Evolutionary conservation across 2,113 vertebrate species (phyloP).

Genomic region (Pitta sordida): DNA sequence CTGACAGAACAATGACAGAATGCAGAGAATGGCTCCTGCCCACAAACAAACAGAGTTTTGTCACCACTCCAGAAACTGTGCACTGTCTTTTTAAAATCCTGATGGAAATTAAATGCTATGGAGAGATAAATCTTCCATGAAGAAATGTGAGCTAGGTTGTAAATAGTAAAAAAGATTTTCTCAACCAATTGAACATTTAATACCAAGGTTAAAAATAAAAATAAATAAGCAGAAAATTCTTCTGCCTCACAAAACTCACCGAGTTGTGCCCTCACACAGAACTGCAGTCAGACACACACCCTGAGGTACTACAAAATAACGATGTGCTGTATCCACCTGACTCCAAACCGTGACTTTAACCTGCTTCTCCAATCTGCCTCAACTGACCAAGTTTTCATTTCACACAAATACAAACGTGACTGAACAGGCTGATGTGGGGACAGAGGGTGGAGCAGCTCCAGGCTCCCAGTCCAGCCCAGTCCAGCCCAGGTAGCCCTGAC

Average conservation of each 20-base stretch:
- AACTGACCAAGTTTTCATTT: neutral
- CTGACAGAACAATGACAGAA: neutral
- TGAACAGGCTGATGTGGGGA: neutral
- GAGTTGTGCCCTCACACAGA: neutral
- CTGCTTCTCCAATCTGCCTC: slow-evolving; percentile 21
- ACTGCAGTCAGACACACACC: neutral
- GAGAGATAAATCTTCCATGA: neutral
- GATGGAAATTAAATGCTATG: neutral
- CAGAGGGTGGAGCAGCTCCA: too few relatives aligned
- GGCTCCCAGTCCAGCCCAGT: too few relatives aligned
- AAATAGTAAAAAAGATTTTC: neutral
- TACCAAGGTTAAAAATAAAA: neutral
- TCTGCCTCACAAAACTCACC: neutral
- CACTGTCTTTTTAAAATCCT: neutral
- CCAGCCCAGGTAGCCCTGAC: too few relatives aligned
- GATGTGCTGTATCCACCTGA: neutral
- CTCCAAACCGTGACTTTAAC: neutral
- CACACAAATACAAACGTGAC: neutral
- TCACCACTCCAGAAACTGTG: too few relatives aligned
- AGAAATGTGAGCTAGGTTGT: neutral
- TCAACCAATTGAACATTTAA: neutral
- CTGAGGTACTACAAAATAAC: neutral
- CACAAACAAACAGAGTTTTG: neutral
- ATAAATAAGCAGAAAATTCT: neutral
- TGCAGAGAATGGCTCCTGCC: neutral